Evolutionary conservation across 23 tunicate species (phyloP), one percentile per base, ranked within the genome.

Genomic region (Styela clava): DNA sequence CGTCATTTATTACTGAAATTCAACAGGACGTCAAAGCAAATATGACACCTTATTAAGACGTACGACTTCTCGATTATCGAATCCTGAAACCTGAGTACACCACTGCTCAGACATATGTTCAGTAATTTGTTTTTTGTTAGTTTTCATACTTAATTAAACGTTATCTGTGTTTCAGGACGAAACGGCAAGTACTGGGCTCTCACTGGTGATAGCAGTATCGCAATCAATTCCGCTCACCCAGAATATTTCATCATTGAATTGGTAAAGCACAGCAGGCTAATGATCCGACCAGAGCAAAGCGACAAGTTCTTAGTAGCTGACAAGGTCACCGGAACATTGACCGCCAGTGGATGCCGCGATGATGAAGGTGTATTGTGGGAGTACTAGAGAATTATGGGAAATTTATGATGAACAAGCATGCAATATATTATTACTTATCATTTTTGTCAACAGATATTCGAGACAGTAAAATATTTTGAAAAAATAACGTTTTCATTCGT

Each of bases 181-280:
- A 93, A 74, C 79, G 98, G 98, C 2, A 93, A 87, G 56, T 93
- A 87, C 82, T 87, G 89, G 89, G 1, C 86, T 21, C 81, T 93
- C 19, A 63, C 77, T 62, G 85, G 62, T 52, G 92, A 88, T 29
- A 79, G 85, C 64, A 79, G 79, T 30, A 52, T 93, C 61, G 80
- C 88, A 25, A 91, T 91, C 0, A 85, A 76, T 68, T 51, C 89
- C 64, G 31, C 32, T 18, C 64, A 34, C 1, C 87, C 85, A 7
- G 61, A 82, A 63, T 84, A 82, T 33, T 93, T 93, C 80, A 24
- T 88, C 34, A 79, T 93, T 28, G 74, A 88, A 73, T 84, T 93
- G 34, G 63, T 69, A 33, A 85, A 88, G 61, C 81, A 80, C 70
- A 93, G 98, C 89, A 85, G 83, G 69, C 72, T 93, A 51, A 86